Percentiles rank a stretch among this genome's conserved stretches.
Evolutionary conservation across 2,797 vertebrate genomes (phyloP).

Genomic region (Sebastes matsubarae): DNA sequence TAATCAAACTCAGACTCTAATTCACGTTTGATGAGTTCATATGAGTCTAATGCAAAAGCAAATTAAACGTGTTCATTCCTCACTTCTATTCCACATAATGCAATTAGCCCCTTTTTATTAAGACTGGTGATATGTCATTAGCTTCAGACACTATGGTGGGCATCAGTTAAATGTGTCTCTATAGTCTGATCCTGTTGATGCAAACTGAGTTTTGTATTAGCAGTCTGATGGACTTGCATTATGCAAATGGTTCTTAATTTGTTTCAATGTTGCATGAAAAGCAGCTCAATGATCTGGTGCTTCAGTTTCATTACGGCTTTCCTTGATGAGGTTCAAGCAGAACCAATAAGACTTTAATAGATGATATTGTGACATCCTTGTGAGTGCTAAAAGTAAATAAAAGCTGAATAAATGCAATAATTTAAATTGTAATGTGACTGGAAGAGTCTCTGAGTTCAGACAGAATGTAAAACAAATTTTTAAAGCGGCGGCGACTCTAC

Average conservation of each 20-base stretch:
- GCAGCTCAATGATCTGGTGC: background rate
- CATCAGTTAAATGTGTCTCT: constrained; percentile 25
- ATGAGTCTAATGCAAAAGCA: constrained; percentile 42
- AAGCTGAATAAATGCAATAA: background rate
- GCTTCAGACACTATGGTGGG: constrained; percentile 10
- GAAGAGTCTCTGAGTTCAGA: background rate
- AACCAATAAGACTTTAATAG: background rate
- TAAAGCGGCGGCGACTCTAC: too few species aligned
- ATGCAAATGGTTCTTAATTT: constrained; percentile 18
- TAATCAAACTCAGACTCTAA: constrained; percentile 59
- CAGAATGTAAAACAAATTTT: too few species aligned
- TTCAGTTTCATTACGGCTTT: background rate
- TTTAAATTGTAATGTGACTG: background rate
- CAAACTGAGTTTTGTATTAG: background rate
- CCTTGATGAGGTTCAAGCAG: background rate
- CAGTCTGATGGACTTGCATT: background rate
- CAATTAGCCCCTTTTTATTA: constrained; percentile 53
- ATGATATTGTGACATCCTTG: background rate
- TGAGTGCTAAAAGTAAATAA: background rate
- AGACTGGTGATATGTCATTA: constrained; percentile 48
- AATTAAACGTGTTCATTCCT: constrained; percentile 56
- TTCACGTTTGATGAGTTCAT: constrained; percentile 66
- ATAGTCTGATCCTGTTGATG: constrained; percentile 1
- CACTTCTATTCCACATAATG: constrained; percentile 43
- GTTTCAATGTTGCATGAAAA: background rate